Evolutionary conservation across 2,113 vertebrate species (phyloP).

Genomic region (Cinclus mexicanus): DNA sequence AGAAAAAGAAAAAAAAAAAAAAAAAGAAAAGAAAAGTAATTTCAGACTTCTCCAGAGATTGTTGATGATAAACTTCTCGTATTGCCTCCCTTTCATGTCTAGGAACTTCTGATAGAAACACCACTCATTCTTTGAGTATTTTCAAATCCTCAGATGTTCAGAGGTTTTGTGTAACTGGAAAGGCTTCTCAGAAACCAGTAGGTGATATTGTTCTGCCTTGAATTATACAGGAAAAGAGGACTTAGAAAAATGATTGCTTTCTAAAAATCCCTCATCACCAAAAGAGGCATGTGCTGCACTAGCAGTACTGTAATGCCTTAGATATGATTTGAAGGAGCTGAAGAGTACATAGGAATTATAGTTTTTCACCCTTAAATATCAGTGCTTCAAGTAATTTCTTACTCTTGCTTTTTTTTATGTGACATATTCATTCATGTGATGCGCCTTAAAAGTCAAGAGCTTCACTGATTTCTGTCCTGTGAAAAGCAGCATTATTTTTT

Average conservation of each 20-base stretch:
- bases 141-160: background rate
- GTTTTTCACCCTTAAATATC: background rate
- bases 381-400: background rate
- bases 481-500: background rate
- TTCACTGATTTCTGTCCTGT: background rate
- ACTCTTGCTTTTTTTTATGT: background rate
- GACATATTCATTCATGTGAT: background rate
- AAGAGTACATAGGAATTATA: background rate
- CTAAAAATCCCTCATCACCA: background rate
- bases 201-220: background rate
- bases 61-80: background rate
- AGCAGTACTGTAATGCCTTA: background rate
- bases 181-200: background rate
- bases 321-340: background rate
- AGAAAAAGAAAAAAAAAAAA: background rate
- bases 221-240: background rate
- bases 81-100: background rate
- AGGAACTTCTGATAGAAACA: slow-evolving; percentile 1
- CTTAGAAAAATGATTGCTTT: background rate
- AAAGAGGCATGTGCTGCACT: background rate
- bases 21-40: background rate
- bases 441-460: background rate
- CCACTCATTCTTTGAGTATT: background rate
- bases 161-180: background rate
- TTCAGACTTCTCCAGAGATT: background rate